These are phyloP conservation scores for Halyomorpha halys DNA, from an alignment of 1,140 invertebrate species.

Conservation along the genomic window DNA sequence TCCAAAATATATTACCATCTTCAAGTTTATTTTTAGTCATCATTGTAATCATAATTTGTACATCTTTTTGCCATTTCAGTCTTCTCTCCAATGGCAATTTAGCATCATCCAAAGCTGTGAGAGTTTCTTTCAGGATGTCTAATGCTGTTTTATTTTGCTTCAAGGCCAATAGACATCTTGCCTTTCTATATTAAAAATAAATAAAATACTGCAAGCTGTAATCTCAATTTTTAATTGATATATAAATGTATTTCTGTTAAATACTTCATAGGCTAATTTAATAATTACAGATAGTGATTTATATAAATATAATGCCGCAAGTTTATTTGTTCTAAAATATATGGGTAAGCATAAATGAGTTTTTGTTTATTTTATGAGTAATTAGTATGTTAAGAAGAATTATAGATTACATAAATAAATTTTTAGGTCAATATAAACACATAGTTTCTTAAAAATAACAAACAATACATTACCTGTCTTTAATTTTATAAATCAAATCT, in stretches of 20 bases:
- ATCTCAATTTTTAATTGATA: no score
- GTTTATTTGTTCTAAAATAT: no score
- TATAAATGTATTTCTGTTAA: no score
- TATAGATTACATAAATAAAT: not conserved
- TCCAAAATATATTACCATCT: conserved; percentile 30
- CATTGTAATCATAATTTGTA: conserved; percentile 60
- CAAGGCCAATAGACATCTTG: conserved; percentile 62
- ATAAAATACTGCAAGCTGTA: not conserved
- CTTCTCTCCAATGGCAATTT: conserved; percentile 53
- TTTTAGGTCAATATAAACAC: not conserved
- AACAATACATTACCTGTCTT: conserved; percentile 46
- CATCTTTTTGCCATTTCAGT: conserved; percentile 52
- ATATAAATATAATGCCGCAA: no score
- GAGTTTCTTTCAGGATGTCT: conserved; percentile 50
- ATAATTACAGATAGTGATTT: no score
- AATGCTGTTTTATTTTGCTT: conserved; percentile 57
- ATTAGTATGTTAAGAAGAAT: not conserved
- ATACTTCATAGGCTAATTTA: no score
- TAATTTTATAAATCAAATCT: conserved; percentile 62
- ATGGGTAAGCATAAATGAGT: no score
- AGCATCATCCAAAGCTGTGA: conserved; percentile 50
- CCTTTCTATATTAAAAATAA: conserved; percentile 35
- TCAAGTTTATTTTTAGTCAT: conserved; percentile 40
- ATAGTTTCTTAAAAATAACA: not conserved
- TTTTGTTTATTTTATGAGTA: not conserved